Evolutionary conservation across 2,113 vertebrate species (phyloP).

Genomic region (Mormyrus iriodes): DNA sequence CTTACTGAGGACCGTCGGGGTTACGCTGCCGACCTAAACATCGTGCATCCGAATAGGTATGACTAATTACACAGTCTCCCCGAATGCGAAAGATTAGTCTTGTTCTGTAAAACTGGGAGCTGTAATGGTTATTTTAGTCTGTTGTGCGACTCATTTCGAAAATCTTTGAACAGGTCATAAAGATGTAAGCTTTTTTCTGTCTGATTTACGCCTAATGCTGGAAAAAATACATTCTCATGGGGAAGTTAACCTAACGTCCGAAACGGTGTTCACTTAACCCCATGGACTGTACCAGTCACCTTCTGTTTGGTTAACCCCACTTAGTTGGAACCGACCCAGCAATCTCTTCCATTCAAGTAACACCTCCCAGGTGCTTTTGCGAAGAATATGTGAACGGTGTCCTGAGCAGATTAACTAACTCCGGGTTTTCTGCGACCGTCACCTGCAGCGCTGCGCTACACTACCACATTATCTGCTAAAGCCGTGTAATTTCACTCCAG

Average conservation of each 20-base stretch:
- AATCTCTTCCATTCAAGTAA: neutral
- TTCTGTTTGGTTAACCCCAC: neutral
- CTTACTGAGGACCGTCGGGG: neutral
- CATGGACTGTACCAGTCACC: neutral
- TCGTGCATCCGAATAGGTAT: neutral
- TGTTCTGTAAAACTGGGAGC: neutral
- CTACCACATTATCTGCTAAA: neutral
- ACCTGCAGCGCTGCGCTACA: neutral
- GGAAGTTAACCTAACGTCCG: neutral
- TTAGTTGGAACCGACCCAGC: neutral
- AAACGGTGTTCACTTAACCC: neutral
- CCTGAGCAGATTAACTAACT: neutral
- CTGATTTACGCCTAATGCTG: neutral
- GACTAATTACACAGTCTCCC: neutral
- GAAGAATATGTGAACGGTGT: neutral
- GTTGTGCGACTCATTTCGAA: neutral
- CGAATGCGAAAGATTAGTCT: neutral
- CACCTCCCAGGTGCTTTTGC: neutral
- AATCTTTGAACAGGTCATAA: neutral
- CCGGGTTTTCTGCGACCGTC: neutral
- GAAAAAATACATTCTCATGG: neutral
- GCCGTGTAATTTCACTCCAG: neutral
- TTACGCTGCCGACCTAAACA: neutral
- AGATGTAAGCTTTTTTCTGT: neutral
- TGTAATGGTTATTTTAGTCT: neutral